Conservation (phyloP, 2,888 invertebrate genomes). For the Artemia sinica region DNA sequence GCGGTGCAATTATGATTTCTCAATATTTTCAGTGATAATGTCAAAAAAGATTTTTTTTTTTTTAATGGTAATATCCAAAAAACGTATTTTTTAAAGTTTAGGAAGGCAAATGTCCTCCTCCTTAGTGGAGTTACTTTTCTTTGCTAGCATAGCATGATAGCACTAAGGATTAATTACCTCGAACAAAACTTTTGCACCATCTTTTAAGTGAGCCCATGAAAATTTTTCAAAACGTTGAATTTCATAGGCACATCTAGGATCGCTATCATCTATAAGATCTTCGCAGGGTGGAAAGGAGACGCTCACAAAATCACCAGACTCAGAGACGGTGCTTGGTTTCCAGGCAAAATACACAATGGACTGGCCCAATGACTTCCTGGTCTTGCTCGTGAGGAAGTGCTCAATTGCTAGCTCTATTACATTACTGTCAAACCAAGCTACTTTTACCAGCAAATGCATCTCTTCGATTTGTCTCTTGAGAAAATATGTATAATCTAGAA, state of each 20-base stretch:
- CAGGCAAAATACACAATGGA: conserved; percentile 46
- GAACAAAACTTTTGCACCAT: conserved; percentile 37
- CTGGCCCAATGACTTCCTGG: conserved; percentile 28
- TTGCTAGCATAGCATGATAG: too few relatives aligned
- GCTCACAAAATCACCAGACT: conserved; percentile 36
- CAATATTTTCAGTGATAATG: too few relatives aligned
- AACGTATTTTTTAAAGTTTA: too few relatives aligned
- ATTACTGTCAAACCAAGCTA: conserved; percentile 49
- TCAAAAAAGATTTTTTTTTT: too few relatives aligned
- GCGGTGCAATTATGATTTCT: too few relatives aligned
- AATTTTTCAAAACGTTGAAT: conserved; percentile 48
- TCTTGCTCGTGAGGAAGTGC: conserved; percentile 20
- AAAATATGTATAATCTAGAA: conserved; percentile 37
- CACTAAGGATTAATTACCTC: conserved; percentile 29
- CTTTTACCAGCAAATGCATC: conserved; percentile 43
- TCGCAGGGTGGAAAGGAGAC: conserved; percentile 49
- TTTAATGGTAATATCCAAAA: too few relatives aligned
- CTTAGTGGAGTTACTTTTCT: too few relatives aligned
- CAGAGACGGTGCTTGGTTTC: conserved; percentile 40
- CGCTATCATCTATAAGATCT: conserved; percentile 14
- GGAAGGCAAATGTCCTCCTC: too few relatives aligned
- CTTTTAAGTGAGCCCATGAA: conserved; percentile 41
- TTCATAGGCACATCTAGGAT: conserved; percentile 45
- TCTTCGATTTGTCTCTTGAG: conserved; percentile 43
- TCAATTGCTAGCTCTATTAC: conserved; percentile 33